Percentiles rank a stretch among this genome's conserved stretches.
These are phyloP conservation scores for Brachionus koreanus DNA, from an alignment of 1,140 invertebrate species.

Conservation along the genomic window DNA sequence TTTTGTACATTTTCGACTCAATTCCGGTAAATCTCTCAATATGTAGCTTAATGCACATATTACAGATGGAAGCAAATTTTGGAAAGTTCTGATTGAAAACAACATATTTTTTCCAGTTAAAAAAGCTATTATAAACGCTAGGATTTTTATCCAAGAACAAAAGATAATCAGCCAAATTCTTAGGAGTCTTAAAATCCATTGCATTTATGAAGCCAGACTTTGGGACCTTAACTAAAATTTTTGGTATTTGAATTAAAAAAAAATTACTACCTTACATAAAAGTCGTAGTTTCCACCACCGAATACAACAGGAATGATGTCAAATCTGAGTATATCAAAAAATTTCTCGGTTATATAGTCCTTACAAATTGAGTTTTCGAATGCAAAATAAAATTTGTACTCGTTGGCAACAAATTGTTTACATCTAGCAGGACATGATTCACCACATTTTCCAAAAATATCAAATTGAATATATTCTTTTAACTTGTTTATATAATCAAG, in stretches of 20 bases:
- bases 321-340: constrained; percentile 9
- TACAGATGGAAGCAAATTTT: not conserved
- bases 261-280: not conserved
- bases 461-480: not conserved
- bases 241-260: not conserved
- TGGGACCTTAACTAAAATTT: constrained; percentile 17
- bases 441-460: constrained; percentile 11
- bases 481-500: not conserved
- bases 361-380: constrained; percentile 46
- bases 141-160: constrained; percentile 37
- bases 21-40: constrained; percentile 1
- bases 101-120: constrained; percentile 21
- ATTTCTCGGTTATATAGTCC: constrained; percentile 47
- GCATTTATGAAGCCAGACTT: constrained; percentile 40
- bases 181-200: constrained; percentile 42
- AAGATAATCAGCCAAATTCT: constrained; percentile 45
- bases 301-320: constrained; percentile 45
- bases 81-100: not conserved
- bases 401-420: not conserved
- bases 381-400: constrained; percentile 46
- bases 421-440: not conserved
- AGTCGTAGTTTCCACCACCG: constrained; percentile 22
- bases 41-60: not conserved
- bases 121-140: not conserved
- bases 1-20: not conserved